phyloP scores from a whole-genome alignment of 2,113 vertebrate species.

The Glaucidium brasilianum region DNA sequence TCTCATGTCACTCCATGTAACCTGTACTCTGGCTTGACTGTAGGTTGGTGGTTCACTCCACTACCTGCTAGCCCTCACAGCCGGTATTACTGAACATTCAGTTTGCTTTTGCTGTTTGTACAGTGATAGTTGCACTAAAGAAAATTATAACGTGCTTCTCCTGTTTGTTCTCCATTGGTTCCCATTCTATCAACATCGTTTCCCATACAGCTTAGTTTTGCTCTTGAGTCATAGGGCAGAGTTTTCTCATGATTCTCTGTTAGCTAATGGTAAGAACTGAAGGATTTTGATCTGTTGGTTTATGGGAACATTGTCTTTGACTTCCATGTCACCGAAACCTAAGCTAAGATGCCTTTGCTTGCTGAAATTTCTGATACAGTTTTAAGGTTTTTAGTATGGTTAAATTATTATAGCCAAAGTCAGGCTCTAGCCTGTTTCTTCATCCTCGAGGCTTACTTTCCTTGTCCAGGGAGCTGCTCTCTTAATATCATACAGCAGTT shows the following conservation, averaged over 20 bases:
- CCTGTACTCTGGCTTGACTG: neutral
- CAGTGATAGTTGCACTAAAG: neutral
- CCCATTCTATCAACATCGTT: neutral
- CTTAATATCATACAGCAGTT: neutral
- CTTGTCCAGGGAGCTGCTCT: neutral
- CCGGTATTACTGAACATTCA: neutral
- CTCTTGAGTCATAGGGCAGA: neutral
- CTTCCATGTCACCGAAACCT: neutral
- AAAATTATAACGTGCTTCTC: neutral
- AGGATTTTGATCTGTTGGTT: neutral
- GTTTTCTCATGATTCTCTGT: constrained; percentile 3
- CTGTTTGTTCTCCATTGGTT: neutral
- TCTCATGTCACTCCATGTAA: neutral
- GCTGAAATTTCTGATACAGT: neutral
- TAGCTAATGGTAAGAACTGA: neutral
- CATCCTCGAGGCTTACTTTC: neutral
- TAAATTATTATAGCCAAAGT: neutral
- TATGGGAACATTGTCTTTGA: neutral
- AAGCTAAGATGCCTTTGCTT: neutral
- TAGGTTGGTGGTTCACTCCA: neutral
- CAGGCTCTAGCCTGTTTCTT: neutral
- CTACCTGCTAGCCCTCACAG: neutral
- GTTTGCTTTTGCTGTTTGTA: neutral
- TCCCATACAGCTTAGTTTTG: neutral
- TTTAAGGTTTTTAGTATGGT: neutral